These are phyloP conservation scores for Cynopterus brachyotis DNA, from an alignment of 2,113 vertebrate species.

Conservation along the genomic window DNA sequence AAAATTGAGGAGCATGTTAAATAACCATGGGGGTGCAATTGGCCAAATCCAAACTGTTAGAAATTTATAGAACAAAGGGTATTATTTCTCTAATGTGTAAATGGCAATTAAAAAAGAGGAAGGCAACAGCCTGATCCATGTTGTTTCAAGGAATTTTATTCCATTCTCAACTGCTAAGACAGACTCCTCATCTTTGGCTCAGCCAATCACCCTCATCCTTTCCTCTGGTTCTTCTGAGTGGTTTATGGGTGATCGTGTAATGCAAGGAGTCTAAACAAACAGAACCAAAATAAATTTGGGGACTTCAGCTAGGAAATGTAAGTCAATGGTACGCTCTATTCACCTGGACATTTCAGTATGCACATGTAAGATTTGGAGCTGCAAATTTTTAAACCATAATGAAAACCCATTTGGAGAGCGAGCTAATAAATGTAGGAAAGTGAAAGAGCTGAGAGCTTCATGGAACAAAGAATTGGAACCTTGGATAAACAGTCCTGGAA, in stretches of 20 bases:
- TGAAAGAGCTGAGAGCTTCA: background rate
- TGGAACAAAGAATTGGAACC: background rate
- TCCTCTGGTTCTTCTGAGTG: background rate
- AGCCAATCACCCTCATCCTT: rapidly evolving
- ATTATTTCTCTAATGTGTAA: background rate
- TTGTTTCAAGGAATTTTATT: background rate
- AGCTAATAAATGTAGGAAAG: background rate
- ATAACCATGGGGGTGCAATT: background rate
- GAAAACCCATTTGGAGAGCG: background rate
- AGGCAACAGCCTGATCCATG: background rate
- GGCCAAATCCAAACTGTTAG: background rate
- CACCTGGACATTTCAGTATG: background rate
- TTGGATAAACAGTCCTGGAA: background rate
- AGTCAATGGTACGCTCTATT: background rate
- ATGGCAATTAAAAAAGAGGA: background rate
- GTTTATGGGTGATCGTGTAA: background rate
- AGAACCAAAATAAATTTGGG: background rate
- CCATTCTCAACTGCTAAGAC: background rate
- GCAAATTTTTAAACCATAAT: background rate
- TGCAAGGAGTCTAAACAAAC: background rate
- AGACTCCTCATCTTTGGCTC: background rate
- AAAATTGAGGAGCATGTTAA: background rate
- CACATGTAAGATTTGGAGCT: background rate
- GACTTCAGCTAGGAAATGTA: background rate
- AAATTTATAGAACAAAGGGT: background rate